Conservation (phyloP, 2,797 vertebrate genomes). For the Semotilus atromaculatus region DNA sequence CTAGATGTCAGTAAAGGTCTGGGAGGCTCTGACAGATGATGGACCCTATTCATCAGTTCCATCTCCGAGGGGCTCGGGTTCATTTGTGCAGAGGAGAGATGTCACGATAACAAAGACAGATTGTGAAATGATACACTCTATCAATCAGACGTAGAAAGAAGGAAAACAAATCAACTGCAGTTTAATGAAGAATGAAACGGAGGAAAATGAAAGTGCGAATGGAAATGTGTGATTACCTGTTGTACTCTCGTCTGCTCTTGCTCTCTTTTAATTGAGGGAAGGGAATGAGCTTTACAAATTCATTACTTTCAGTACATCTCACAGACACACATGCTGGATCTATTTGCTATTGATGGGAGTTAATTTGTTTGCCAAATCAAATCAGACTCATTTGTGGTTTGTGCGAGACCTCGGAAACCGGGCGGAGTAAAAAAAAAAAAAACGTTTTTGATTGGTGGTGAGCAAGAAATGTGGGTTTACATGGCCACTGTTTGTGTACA, state of each 20-base stretch:
- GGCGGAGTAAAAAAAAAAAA: background rate
- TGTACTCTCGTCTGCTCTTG: constrained; percentile 38
- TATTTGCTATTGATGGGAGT: constrained; percentile 22
- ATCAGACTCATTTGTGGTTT: constrained; percentile 35
- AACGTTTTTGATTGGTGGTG: background rate
- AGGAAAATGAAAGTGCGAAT: constrained; percentile 29
- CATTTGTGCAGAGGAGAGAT: constrained; percentile 35
- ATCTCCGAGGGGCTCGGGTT: constrained; percentile 10
- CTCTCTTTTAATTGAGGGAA: constrained; percentile 41
- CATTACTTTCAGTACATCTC: constrained; percentile 41
- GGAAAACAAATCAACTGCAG: constrained; percentile 46
- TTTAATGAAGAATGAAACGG: constrained; percentile 46
- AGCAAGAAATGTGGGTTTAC: background rate
- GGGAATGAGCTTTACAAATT: constrained; percentile 42
- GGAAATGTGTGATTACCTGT: constrained; percentile 47
- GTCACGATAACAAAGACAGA: constrained; percentile 43
- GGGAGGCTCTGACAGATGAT: constrained; percentile 1
- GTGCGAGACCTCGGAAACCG: background rate
- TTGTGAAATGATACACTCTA: constrained; percentile 43
- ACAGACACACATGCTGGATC: background rate
- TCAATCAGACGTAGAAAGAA: constrained; percentile 41
- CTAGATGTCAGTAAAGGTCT: constrained; percentile 58
- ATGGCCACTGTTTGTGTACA: background rate
- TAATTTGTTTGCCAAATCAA: constrained; percentile 33
- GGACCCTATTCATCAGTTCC: constrained; percentile 20